phyloP scores from a whole-genome alignment of 2,797 vertebrate species.

The Hoplostethus atlanticus region DNA sequence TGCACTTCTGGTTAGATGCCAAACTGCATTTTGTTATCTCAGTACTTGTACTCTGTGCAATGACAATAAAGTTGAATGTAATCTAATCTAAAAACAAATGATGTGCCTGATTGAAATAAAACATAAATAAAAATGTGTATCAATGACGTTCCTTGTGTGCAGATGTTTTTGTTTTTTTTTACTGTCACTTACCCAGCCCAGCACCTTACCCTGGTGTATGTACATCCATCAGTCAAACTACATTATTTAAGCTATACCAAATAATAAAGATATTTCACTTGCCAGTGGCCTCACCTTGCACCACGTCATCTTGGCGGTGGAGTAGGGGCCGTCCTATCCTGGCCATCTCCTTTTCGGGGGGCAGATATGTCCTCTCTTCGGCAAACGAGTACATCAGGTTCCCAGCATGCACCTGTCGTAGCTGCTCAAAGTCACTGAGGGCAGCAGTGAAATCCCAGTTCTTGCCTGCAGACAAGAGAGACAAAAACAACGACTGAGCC shows the following conservation, averaged over 20 bases:
- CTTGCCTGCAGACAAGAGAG: conserved; percentile 85
- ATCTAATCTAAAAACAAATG: too few species aligned
- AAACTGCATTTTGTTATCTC: too few species aligned
- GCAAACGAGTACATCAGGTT: conserved; percentile 80
- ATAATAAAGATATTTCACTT: neutral
- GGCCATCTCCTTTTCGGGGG: conserved; percentile 84
- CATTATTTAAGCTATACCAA: conserved; percentile 6
- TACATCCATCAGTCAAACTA: neutral
- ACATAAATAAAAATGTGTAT: neutral
- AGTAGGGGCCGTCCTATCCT: conserved; percentile 85
- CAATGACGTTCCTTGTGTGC: neutral
- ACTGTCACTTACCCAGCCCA: neutral
- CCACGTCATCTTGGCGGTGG: conserved; percentile 92
- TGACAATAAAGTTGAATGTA: too few species aligned
- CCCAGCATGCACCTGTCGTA: conserved; percentile 92
- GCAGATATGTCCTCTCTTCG: conserved; percentile 71
- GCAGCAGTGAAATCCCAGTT: conserved; percentile 97
- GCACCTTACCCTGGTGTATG: neutral
- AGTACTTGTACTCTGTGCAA: too few species aligned
- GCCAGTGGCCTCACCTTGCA: conserved; percentile 87
- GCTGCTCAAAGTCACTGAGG: conserved; percentile 95
- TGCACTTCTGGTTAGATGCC: too few species aligned
- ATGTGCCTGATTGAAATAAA: too few species aligned
- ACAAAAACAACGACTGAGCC: conserved; percentile 15
- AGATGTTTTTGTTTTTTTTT: conserved; percentile 7